These are phyloP conservation scores for Drosophila ohnishii DNA, from an alignment of 1,140 invertebrate species.

Conservation along the genomic window DNA sequence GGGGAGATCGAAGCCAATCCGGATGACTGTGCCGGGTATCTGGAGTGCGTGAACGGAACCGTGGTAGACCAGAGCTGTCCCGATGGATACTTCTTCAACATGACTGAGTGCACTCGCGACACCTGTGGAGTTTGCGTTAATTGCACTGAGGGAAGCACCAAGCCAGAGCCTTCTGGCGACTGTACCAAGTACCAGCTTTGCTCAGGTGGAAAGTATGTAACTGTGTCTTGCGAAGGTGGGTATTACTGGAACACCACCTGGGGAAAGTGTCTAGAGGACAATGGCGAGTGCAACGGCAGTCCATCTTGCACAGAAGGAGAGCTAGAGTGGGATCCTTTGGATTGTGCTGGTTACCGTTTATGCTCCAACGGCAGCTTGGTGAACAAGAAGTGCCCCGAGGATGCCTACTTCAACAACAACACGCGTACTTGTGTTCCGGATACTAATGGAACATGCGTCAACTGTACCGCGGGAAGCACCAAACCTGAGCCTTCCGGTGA, in stretches of 20 bases:
- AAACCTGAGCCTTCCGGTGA: slow-evolving; percentile 2
- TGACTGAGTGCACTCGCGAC: slow-evolving; percentile 14
- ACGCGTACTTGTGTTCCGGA: background rate
- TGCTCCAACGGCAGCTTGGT: slow-evolving; percentile 20
- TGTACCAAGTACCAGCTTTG: slow-evolving; percentile 20
- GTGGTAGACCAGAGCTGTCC: slow-evolving; percentile 13
- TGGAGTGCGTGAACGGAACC: slow-evolving; percentile 30
- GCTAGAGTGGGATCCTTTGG: background rate
- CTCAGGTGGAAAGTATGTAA: slow-evolving; percentile 18
- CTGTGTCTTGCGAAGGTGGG: slow-evolving; percentile 1
- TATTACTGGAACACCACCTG: slow-evolving; percentile 8
- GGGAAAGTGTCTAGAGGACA: background rate
- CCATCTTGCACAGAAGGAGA: background rate
- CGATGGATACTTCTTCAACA: slow-evolving; percentile 32
- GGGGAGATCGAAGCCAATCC: slow-evolving; percentile 29
- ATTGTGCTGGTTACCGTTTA: slow-evolving; percentile 25
- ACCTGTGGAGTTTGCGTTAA: slow-evolving; percentile 30
- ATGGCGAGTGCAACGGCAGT: slow-evolving; percentile 22
- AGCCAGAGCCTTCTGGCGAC: background rate
- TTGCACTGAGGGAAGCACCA: slow-evolving; percentile 13
- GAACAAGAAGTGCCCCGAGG: background rate
- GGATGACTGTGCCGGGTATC: slow-evolving; percentile 30
- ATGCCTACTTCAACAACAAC: background rate
- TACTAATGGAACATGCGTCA: slow-evolving; percentile 12
- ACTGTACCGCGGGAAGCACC: slow-evolving; percentile 28